phyloP scores from a whole-genome alignment of 2,888 invertebrate species.

The Alitta virens region DNA sequence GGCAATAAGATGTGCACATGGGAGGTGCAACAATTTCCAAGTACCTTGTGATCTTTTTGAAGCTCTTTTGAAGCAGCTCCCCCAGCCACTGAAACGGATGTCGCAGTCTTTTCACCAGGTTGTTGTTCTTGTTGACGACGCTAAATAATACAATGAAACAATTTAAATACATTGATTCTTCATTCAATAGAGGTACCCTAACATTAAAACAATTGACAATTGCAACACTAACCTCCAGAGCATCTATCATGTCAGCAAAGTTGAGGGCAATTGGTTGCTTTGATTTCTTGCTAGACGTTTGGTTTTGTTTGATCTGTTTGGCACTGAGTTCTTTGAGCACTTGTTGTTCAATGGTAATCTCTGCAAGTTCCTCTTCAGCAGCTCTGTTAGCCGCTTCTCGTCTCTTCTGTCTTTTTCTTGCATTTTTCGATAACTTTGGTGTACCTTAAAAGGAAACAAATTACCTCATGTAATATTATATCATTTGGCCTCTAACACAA shows the following conservation, averaged over 20 bases:
- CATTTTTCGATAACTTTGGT: slow-evolving; percentile 29
- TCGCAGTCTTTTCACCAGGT: too few relatives aligned
- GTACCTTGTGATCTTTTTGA: too few relatives aligned
- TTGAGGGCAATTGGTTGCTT: slow-evolving; percentile 50
- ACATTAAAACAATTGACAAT: background rate
- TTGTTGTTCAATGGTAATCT: slow-evolving; percentile 54
- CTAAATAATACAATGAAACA: too few relatives aligned
- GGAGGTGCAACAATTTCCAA: too few relatives aligned
- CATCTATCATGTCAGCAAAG: slow-evolving; percentile 50
- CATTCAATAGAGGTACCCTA: too few relatives aligned
- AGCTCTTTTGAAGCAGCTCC: too few relatives aligned
- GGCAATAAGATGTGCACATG: too few relatives aligned
- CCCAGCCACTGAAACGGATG: too few relatives aligned
- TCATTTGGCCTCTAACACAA: background rate
- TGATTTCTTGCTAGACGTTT: slow-evolving; percentile 41
- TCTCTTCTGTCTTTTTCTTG: slow-evolving; percentile 46
- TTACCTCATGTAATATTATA: background rate
- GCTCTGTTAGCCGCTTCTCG: slow-evolving; percentile 51
- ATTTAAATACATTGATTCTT: too few relatives aligned
- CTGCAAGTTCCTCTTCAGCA: slow-evolving; percentile 53
- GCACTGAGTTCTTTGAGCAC: slow-evolving; percentile 46
- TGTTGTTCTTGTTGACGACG: too few relatives aligned
- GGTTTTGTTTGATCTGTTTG: slow-evolving; percentile 33
- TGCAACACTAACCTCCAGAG: slow-evolving; percentile 40
- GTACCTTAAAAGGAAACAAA: background rate